These are phyloP conservation scores for Gryon sp. DNA, from an alignment of 1,140 invertebrate species.

Conservation along the genomic window DNA sequence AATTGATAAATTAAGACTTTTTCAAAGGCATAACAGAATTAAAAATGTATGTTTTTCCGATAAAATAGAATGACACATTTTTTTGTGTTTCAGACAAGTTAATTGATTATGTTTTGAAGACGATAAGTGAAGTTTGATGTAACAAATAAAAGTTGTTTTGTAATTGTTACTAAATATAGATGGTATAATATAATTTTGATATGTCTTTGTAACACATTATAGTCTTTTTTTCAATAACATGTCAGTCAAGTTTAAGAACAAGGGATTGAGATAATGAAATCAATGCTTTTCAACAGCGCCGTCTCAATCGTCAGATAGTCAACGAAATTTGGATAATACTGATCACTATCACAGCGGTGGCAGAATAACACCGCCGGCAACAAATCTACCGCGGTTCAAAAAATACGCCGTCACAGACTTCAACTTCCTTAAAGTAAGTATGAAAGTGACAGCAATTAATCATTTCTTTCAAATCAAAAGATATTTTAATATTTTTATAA, in stretches of 20 bases:
- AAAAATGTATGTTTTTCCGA: no score
- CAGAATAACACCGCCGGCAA: slow-evolving; percentile 89
- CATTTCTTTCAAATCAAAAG: slow-evolving; percentile 1
- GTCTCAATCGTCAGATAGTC: slow-evolving; percentile 75
- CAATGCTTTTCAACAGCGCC: slow-evolving; percentile 68
- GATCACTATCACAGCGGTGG: slow-evolving; percentile 85
- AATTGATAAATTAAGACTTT: not conserved
- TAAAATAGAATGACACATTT: no score
- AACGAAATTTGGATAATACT: slow-evolving; percentile 71
- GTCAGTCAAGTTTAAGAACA: not conserved
- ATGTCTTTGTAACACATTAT: not conserved
- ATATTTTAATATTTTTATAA: no score
- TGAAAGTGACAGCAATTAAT: no score
- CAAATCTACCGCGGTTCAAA: slow-evolving; percentile 91
- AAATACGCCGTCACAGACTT: slow-evolving; percentile 95
- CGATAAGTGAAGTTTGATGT: no score
- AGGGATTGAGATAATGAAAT: slow-evolving; percentile 16
- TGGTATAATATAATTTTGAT: no score
- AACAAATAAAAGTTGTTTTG: no score
- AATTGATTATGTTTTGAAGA: no score
- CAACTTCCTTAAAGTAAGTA: slow-evolving; percentile 90
- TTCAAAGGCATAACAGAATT: not conserved
- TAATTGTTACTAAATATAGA: no score
- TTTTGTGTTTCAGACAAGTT: no score
- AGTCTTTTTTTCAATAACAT: not conserved